A percentile compares a stretch with the other conserved stretches of the same genome.
Evolutionary conservation across 2,888 invertebrate species (phyloP).

Genomic region (Pilophorus perplexus): DNA sequence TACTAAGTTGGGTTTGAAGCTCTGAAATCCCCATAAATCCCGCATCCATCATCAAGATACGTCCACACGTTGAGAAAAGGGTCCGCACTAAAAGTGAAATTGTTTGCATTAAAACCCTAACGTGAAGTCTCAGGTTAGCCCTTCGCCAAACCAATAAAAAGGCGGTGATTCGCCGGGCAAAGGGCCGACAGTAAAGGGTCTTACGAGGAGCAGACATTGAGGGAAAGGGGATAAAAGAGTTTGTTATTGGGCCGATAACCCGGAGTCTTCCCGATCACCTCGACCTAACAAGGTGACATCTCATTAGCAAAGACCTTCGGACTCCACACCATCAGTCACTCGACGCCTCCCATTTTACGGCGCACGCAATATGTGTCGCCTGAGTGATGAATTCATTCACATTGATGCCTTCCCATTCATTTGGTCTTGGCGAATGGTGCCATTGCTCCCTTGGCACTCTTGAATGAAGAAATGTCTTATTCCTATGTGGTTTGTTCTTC

Average conservation of each 20-base stretch:
- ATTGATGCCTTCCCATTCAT: too few relatives aligned
- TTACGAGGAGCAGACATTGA: too few relatives aligned
- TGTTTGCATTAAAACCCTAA: slow-evolving; percentile 27
- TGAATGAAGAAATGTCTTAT: too few relatives aligned
- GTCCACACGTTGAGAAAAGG: too few relatives aligned
- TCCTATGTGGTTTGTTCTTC: too few relatives aligned
- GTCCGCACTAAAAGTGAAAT: slow-evolving; percentile 20
- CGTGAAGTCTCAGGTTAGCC: slow-evolving; percentile 13
- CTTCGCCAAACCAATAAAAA: slow-evolving; percentile 29
- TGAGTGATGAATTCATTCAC: background rate
- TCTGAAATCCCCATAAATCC: too few relatives aligned
- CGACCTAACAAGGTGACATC: slow-evolving; percentile 23
- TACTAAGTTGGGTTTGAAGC: too few relatives aligned
- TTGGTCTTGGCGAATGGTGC: too few relatives aligned
- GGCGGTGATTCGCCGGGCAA: slow-evolving; percentile 23
- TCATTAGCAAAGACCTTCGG: background rate
- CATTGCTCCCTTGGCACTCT: too few relatives aligned
- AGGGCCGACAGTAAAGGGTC: slow-evolving; percentile 9
- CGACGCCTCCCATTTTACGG: background rate
- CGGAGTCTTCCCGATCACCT: background rate
- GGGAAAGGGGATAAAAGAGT: slow-evolving; percentile 6
- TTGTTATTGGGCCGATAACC: slow-evolving; percentile 27
- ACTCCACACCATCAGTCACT: background rate
- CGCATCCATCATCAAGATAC: too few relatives aligned
- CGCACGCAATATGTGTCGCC: too few relatives aligned